Base-by-base conservation (phyloP, 1,140 invertebrate genomes). In the Formica exsecta region DNA sequence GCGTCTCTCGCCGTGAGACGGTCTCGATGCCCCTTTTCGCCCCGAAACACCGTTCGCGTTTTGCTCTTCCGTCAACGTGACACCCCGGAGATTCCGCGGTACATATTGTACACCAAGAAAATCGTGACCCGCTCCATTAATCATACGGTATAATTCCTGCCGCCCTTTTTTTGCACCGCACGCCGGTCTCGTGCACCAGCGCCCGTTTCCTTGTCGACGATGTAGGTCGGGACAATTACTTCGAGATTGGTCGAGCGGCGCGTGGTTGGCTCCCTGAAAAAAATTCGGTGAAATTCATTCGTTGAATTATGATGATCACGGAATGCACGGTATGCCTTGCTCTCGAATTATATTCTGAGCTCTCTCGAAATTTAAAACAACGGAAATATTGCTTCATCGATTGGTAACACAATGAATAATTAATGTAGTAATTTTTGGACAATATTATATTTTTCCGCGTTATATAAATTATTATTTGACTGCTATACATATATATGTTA, bases 41-140 rank as follows among this genome's bases (percentile, higher is more conserved):
- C 65, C 68, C 71, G 54, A 64, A 73, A 75, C 29, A 25, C 65
- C 38, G 32, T 57, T 57, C 70, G 25, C 38, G 25, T 61, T 61
- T 66, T 22, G 13, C 44, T 57, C 38, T 54, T 51, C 22, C 36
- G 22, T n/a, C 19, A 8, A 1, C 65, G 65, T 22, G n/a, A 11
- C 85, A 54, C 38, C 44, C 66, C 62, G 36, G 59, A 79, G 80
- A 90, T 89, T 81, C 71, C 76, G 76, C 22, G 41, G 48, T 48
- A 32, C 61, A 76, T 54, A 36, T 74, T 74, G 75, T 81, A 81
- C 57, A 61, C 75, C 79, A 79, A 54, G 85, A 85, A 65, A 84
- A 68, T 61, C 75, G 41, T 83, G 85, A 90, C 81, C 76, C 77
- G 74, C 16, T 48, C 64, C 89, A 90, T 90, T 90, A 90, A 90